phyloP scores from a whole-genome alignment of 1,140 invertebrate genomes.

The Bicyclus anynana region DNA sequence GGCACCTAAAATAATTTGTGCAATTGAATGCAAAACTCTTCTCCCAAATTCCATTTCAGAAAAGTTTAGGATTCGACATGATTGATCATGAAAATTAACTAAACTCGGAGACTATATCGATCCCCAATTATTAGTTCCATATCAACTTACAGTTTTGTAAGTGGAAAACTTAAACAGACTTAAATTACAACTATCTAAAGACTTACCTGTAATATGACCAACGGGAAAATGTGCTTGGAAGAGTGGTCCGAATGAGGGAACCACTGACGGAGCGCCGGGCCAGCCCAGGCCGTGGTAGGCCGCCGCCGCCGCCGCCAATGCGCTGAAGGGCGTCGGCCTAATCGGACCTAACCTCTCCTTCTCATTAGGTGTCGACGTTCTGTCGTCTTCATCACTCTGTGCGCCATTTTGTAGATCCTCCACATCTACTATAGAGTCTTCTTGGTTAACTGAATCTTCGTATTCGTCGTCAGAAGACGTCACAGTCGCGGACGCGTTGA shows the following conservation, averaged over 20 bases:
- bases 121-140: no score
- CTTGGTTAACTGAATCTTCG: slow-evolving; percentile 80
- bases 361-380: slow-evolving; percentile 47
- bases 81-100: no score
- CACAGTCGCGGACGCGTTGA: slow-evolving; percentile 56
- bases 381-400: slow-evolving; percentile 66
- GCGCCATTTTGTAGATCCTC: slow-evolving; percentile 80
- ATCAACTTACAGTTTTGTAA: no score
- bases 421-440: slow-evolving; percentile 83
- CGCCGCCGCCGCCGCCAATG: slow-evolving; percentile 80
- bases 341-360: slow-evolving; percentile 75
- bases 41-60: no score
- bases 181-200: not conserved
- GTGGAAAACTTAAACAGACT: no score
- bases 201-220: slow-evolving; percentile 78
- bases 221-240: slow-evolving; percentile 81
- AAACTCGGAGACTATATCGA: no score
- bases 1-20: no score
- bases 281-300: slow-evolving; percentile 79
- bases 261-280: slow-evolving; percentile 64
- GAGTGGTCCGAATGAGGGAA: slow-evolving; percentile 70
- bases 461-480: slow-evolving; percentile 81
- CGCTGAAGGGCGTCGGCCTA: slow-evolving; percentile 82
- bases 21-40: no score
- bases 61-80: no score